Base-by-base conservation (phyloP, 2,797 vertebrate species). In the Eospalax fontanierii region DNA sequence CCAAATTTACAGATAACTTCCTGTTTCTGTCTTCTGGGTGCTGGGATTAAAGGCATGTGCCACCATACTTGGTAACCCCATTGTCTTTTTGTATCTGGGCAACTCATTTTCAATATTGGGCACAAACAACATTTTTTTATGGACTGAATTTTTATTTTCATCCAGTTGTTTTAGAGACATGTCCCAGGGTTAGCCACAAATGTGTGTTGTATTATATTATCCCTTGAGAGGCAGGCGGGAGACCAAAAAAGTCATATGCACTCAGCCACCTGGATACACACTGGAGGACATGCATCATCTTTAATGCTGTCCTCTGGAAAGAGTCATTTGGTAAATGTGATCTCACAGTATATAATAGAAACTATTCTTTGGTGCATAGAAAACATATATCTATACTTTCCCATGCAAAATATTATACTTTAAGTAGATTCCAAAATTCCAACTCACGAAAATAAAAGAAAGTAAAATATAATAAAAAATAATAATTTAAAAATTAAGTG, bases 41-140 rank as follows among this genome's bases (percentile, higher is more conserved):
- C 50, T 54, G 50, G 50, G 50, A 54, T 54, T 54, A 54, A 54
- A 54, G 50, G 50, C 50, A 54, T 54, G 14, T 54, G 50, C 50
- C 12, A 54, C 50, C 50, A 54, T 54, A 54, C 50, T 54, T 12
- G 14, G 50, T 2, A 54, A 54, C 50, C 50, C 57, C 80, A 38
- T 90, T 21, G 26, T 92, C 19, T 16, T 85, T 91, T 50, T 35
- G 21, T 50, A 38, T 63, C n/a, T 68, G 33, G 89, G 57, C 19
- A 73, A 86, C 73, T 92, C 30, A 21, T 7, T 28, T 46, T 94
- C 73, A 21, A 57, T 57, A 46, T 16, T 73, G 28, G 16, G 14
- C 11, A 79, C 9, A 80, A 94, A 89, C 70, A 46, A 21, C 87
- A 50, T 83, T 81, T 91, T 89, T n/a, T 86, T 35, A 75, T 88